phyloP scores from a whole-genome alignment of 2,113 vertebrate species.

The Daboia siamensis region DNA sequence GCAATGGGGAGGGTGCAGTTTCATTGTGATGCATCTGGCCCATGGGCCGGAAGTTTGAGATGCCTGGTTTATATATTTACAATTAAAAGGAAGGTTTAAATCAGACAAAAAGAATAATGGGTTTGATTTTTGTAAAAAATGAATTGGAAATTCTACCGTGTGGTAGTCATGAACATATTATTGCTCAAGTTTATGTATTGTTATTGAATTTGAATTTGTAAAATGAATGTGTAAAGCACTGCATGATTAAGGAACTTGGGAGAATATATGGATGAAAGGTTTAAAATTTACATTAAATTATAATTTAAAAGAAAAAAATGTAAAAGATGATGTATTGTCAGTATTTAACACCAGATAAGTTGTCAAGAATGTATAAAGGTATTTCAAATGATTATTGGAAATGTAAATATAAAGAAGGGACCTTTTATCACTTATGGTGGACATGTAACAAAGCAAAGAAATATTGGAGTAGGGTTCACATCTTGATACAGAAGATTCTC shows the following conservation, averaged over 20 bases:
- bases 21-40: no score
- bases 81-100: neutral
- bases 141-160: neutral
- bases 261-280: neutral
- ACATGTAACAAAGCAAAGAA: no score
- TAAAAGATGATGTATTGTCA: neutral
- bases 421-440: no score
- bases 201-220: neutral
- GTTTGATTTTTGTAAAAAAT: neutral
- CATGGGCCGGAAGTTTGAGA: no score
- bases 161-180: neutral
- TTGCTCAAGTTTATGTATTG: neutral
- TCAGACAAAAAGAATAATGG: neutral
- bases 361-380: neutral
- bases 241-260: neutral
- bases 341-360: neutral
- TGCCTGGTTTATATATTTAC: no score
- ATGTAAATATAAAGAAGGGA: no score
- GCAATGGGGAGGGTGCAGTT: no score
- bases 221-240: neutral
- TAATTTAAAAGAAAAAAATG: neutral
- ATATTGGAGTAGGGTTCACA: no score
- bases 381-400: neutral
- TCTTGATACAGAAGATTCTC: neutral
- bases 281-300: neutral